Percentiles rank a stretch among this genome's conserved stretches.
phyloP scores from a whole-genome alignment of 2,888 invertebrate genomes.

The Criorhina ranunculi region DNA sequence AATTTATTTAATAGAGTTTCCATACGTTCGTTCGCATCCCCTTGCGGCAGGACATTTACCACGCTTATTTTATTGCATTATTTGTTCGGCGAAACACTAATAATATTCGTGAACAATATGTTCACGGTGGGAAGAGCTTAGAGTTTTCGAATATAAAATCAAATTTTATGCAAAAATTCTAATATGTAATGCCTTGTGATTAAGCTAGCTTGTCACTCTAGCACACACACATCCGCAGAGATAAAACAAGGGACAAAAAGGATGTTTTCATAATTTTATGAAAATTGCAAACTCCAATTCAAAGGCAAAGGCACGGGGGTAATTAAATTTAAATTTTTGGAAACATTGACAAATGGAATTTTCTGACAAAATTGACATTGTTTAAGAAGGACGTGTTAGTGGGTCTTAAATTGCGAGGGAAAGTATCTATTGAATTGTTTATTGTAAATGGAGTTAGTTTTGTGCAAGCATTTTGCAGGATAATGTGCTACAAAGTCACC shows the following conservation, averaged over 20 bases:
- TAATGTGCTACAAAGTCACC: too few relatives aligned
- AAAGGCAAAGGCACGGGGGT: constrained; percentile 6
- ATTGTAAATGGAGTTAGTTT: too few relatives aligned
- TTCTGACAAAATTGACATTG: neutral
- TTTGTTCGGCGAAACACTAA: neutral
- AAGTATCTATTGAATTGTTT: neutral
- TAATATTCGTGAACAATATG: too few relatives aligned
- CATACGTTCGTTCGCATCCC: neutral
- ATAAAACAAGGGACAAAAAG: constrained; percentile 12
- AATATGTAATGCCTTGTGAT: constrained; percentile 52
- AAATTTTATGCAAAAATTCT: constrained; percentile 62
- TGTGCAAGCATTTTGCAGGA: too few relatives aligned
- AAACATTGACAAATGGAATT: constrained; percentile 11
- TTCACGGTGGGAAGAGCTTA: neutral
- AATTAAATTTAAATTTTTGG: constrained; percentile 58
- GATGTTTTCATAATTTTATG: constrained; percentile 49
- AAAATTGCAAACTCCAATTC: constrained; percentile 44
- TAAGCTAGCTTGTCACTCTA: constrained; percentile 43
- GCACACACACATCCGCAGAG: neutral
- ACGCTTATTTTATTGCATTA: constrained; percentile 21
- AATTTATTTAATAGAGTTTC: constrained; percentile 52
- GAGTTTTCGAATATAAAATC: constrained; percentile 50
- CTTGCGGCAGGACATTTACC: neutral
- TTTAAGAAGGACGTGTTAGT: neutral
- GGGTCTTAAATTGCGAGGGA: neutral